phyloP scores from a whole-genome alignment of 2,797 vertebrate genomes.

The Sternarchorhynchus goeldii region DNA sequence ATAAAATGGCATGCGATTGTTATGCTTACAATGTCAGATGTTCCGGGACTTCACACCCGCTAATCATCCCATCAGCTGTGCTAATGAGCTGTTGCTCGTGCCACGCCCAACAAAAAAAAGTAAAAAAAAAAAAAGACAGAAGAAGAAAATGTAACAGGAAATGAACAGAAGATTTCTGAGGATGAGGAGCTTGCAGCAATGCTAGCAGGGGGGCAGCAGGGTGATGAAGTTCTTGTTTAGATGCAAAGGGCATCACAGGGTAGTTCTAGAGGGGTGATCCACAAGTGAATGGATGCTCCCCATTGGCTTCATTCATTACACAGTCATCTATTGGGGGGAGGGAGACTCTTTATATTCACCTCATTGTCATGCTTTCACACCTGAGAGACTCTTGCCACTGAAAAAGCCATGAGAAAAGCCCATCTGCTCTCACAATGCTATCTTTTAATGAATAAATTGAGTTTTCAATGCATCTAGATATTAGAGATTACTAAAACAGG shows the following conservation, averaged over 20 bases:
- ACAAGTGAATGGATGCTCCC: not conserved
- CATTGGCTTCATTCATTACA: not conserved
- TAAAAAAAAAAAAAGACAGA: slow-evolving; percentile 11
- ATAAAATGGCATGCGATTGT: slow-evolving; percentile 81
- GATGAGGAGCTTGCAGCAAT: not conserved
- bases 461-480: not conserved
- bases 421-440: slow-evolving; percentile 15
- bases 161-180: not conserved
- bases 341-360: not conserved
- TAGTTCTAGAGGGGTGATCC: not conserved
- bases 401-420: slow-evolving; percentile 8
- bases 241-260: not conserved
- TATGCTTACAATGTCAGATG: slow-evolving; percentile 87
- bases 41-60: slow-evolving; percentile 79
- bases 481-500: not conserved
- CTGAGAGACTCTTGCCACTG: not conserved
- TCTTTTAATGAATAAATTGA: slow-evolving; percentile 18
- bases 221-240: not conserved
- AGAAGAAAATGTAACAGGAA: slow-evolving; percentile 16
- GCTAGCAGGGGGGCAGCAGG: not conserved
- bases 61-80: slow-evolving; percentile 88
- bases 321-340: not conserved
- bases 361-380: slow-evolving; percentile 4
- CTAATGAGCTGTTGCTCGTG: slow-evolving; percentile 81
- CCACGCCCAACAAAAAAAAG: slow-evolving; percentile 69